Percentiles rank a stretch among this genome's conserved stretches.
Evolutionary conservation across 2,888 invertebrate genomes (phyloP).

Genomic region (Lepas anatifera): DNA sequence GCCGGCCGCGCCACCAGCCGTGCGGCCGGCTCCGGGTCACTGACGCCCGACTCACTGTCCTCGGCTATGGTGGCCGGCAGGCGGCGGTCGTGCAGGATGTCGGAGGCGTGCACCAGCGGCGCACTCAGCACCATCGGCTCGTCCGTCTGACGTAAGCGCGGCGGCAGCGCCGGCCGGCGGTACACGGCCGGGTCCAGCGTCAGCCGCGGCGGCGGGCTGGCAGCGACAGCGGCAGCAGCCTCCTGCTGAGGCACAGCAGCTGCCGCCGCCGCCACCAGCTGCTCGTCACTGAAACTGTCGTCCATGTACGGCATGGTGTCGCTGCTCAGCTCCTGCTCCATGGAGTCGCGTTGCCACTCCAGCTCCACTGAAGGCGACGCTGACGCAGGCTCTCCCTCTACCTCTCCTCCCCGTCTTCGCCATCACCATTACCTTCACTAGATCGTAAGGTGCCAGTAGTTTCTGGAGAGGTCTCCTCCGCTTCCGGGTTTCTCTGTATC

Average conservation of each 20-base stretch:
- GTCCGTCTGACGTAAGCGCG: background rate
- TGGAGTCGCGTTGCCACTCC: background rate
- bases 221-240: no score
- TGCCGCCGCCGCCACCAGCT: no score
- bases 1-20: no score
- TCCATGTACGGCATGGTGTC: background rate
- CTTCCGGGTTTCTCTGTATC: no score
- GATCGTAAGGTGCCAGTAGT: no score
- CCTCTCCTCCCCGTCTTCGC: background rate
- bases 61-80: background rate
- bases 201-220: background rate
- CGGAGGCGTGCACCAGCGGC: background rate
- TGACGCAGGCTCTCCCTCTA: background rate
- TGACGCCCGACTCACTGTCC: background rate
- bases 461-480: no score
- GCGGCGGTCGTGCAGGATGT: conserved; percentile 1
- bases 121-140: background rate
- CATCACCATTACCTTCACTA: no score
- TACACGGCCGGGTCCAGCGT: background rate
- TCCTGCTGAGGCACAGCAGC: no score
- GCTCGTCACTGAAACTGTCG: no score
- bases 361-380: background rate
- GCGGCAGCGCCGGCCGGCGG: background rate
- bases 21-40: background rate
- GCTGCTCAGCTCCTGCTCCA: background rate